Evolutionary conservation across 2,113 vertebrate species (phyloP).

Genomic region (Kryptolebias marmoratus): DNA sequence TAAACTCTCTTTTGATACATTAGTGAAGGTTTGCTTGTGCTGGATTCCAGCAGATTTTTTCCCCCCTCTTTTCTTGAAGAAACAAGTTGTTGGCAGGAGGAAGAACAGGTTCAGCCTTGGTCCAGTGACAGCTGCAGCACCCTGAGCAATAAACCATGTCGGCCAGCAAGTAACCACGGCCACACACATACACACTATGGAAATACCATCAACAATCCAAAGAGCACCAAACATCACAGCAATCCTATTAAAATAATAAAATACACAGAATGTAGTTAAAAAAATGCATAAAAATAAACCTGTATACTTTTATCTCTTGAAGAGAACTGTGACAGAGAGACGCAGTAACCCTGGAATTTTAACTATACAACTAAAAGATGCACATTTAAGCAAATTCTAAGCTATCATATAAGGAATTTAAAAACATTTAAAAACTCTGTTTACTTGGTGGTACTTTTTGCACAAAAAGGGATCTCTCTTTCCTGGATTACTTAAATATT

Average conservation of each 20-base stretch:
- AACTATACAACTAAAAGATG: too few relatives aligned
- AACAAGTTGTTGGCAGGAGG: constrained; percentile 50
- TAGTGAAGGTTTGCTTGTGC: not conserved
- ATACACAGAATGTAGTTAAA: too few relatives aligned
- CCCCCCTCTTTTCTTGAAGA: constrained; percentile 29
- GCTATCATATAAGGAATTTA: too few relatives aligned
- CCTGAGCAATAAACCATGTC: constrained; percentile 67
- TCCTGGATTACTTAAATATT: too few relatives aligned
- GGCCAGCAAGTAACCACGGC: constrained; percentile 47
- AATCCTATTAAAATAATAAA: not conserved
- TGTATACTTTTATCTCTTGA: not conserved
- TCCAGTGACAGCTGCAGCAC: constrained; percentile 70
- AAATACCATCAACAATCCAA: not conserved
- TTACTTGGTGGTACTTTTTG: too few relatives aligned
- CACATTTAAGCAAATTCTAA: too few relatives aligned
- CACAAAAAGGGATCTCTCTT: too few relatives aligned
- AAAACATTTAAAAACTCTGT: too few relatives aligned
- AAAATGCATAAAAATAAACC: not conserved
- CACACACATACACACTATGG: constrained; percentile 22
- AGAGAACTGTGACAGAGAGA: not conserved
- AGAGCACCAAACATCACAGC: not conserved
- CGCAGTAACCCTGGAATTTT: not conserved
- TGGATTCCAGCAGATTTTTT: constrained; percentile 56
- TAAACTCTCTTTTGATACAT: not conserved
- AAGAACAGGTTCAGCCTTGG: constrained; percentile 47